Conservation (phyloP, 2,797 vertebrate species). For the Chaenodraco wilsoni region DNA sequence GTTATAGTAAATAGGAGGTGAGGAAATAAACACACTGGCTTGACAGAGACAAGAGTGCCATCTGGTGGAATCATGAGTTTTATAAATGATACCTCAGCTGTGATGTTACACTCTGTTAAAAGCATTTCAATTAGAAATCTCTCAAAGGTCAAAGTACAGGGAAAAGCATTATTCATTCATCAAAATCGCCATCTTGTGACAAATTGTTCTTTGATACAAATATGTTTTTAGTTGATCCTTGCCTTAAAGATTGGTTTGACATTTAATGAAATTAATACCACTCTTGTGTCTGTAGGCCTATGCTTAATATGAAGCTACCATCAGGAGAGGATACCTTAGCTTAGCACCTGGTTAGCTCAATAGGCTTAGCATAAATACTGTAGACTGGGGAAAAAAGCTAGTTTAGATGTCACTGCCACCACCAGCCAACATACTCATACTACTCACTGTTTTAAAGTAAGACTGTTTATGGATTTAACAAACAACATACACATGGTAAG, state of each 20-base stretch:
- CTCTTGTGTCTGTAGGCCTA: too few relatives aligned
- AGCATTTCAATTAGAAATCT: neutral
- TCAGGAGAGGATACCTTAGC: neutral
- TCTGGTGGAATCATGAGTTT: slow-evolving; percentile 42
- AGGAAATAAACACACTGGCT: neutral
- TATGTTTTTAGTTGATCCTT: neutral
- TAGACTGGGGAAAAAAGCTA: too few relatives aligned
- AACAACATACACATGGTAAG: neutral
- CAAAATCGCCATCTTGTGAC: neutral
- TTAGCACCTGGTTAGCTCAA: too few relatives aligned
- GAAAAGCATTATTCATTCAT: neutral
- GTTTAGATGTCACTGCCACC: neutral
- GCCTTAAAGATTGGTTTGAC: neutral
- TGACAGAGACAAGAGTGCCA: slow-evolving; percentile 36
- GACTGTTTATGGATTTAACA: too few relatives aligned
- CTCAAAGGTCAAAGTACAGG: neutral
- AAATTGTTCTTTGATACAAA: neutral
- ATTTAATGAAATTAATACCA: neutral
- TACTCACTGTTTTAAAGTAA: too few relatives aligned
- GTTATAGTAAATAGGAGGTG: neutral
- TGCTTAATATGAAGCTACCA: neutral
- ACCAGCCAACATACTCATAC: neutral
- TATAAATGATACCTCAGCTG: neutral
- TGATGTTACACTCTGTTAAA: neutral
- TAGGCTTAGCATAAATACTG: slow-evolving; percentile 5